A percentile compares a stretch with the other conserved stretches of the same genome.
phyloP scores from a whole-genome alignment of 2,113 vertebrate genomes.

The Myotis brandtii region DNA sequence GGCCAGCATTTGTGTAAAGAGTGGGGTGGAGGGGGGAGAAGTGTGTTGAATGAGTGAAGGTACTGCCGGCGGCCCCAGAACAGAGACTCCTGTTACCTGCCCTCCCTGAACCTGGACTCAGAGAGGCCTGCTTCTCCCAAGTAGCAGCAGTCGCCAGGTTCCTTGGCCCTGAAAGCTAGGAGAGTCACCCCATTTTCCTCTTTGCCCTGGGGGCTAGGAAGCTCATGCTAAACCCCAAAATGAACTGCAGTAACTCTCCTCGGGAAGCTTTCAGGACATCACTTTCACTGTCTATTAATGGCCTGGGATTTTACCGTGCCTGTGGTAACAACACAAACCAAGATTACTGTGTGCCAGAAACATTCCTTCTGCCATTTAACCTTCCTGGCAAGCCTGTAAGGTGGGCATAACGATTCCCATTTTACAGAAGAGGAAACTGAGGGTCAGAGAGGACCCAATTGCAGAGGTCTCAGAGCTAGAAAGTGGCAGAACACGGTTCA shows the following conservation, averaged over 20 bases:
- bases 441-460: neutral
- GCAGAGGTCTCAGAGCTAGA: neutral
- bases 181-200: neutral
- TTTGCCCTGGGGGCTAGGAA: neutral
- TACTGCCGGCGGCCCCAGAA: neutral
- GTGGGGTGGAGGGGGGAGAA: accelerated
- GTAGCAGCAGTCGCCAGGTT: neutral
- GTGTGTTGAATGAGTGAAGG: neutral
- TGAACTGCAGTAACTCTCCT: neutral
- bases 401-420: neutral
- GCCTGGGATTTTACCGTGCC: neutral
- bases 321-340: neutral
- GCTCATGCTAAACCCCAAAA: neutral
- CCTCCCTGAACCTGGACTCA: neutral
- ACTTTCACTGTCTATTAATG: neutral
- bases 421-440: neutral
- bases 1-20: neutral
- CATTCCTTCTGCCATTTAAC: neutral
- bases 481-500: neutral
- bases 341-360: neutral
- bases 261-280: neutral
- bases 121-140: neutral
- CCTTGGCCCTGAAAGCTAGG: neutral
- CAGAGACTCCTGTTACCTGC: neutral
- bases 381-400: neutral